Evolutionary conservation across 2,888 invertebrate species (phyloP), one percentile per base, ranked within the genome.

Genomic region (Spialia ferax): DNA sequence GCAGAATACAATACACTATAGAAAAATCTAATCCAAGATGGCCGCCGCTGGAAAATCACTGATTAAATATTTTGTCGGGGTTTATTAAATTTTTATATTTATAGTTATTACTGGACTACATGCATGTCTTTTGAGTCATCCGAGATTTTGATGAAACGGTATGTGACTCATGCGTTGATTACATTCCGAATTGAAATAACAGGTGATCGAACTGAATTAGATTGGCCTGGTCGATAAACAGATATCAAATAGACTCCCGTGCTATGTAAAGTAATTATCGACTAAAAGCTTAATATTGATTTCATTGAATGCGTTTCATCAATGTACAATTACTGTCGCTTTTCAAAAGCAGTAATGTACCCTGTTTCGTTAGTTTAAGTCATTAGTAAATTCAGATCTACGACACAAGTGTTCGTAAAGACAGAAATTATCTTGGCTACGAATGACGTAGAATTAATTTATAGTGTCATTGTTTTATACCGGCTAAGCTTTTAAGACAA

Each of bases 101-200:
- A n/a, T n/a, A n/a, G n/a, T n/a, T n/a, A n/a, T n/a, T n/a, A 42
- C 26, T 59, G 23, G 23, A 29, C 45, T 18, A 48, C 56, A 56
- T 48, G 6, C 48, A 23, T 57, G 32, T 48, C 48, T 64, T 57
- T 64, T 64, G 56, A 63, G 63, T 57, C 65, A 65, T 59, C 57
- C 15, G 23, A 60, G 18, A 57, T 32, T 64, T 64, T 64, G 64
- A 64, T 57, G 64, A 65, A 65, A 65, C 65, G 63, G 62, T 82
- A 76, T 80, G 76, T 76, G 73, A 74, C 78, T 81, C 82, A 86
- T 80, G 82, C 83, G 79, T 70, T 71, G 76, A 80, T 77, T 79
- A 76, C 78, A 83, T 81, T 80, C 81, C 78, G 73, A 77, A 77
- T 79, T 77, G 71, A 77, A 79, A 81, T 79, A 80, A 78, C 82